phyloP scores from a whole-genome alignment of 2,888 invertebrate genomes.

The Philopedon plagiatum region DNA sequence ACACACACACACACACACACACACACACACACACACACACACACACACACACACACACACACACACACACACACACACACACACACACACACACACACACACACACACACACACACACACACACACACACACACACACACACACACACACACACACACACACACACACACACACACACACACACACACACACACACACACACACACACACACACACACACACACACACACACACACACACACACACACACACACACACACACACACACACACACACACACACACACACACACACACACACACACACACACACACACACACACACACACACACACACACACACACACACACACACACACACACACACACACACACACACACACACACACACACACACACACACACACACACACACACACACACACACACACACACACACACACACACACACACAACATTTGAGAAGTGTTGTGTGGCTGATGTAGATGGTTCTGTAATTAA shows the following conservation, averaged over 20 bases:
- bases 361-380: constrained; percentile 21
- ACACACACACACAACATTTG: constrained; percentile 18
- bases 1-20: constrained; percentile 2
- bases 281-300: constrained; percentile 25
- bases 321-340: constrained; percentile 17
- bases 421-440: constrained; percentile 30
- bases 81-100: constrained; percentile 5
- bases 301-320: constrained; percentile 21
- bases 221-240: constrained; percentile 15
- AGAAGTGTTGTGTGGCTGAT: too few species aligned
- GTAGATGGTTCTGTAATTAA: too few species aligned
- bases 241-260: constrained; percentile 17
- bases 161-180: constrained; percentile 15
- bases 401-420: constrained; percentile 22
- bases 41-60: constrained; percentile 2
- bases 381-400: constrained; percentile 27
- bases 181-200: constrained; percentile 15
- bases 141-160: constrained; percentile 15
- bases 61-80: constrained; percentile 2
- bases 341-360: constrained; percentile 22
- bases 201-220: constrained; percentile 15
- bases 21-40: constrained; percentile 2
- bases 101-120: constrained; percentile 15
- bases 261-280: constrained; percentile 24
- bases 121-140: constrained; percentile 15